A percentile compares a stretch with the other conserved stretches of the same genome.
Conservation (phyloP, 2,797 vertebrate genomes). For the Rhinogobio ventralis region DNA sequence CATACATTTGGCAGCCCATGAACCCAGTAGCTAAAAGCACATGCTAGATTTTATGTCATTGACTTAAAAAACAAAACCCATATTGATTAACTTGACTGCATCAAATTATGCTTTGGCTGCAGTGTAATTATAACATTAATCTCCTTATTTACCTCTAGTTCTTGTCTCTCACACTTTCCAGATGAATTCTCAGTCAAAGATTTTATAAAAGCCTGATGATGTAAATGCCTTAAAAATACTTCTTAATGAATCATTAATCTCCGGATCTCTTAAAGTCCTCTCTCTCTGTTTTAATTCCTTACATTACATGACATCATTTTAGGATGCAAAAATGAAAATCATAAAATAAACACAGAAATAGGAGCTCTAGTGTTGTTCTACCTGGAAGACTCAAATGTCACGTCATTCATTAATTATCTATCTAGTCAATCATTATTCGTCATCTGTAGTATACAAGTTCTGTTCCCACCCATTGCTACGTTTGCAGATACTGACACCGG, state of each 20-base stretch:
- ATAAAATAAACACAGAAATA: too few species aligned
- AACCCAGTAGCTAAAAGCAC: slow-evolving; percentile 57
- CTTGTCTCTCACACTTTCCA: background rate
- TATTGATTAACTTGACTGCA: slow-evolving; percentile 49
- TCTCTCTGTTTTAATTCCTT: background rate
- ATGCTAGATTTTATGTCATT: slow-evolving; percentile 48
- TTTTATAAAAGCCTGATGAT: slow-evolving; percentile 19
- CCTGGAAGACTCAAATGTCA: too few species aligned
- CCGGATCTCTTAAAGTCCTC: background rate
- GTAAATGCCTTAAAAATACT: background rate
- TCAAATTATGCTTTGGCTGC: slow-evolving; percentile 14
- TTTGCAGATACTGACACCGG: too few species aligned
- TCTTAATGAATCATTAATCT: background rate
- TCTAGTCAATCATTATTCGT: too few species aligned
- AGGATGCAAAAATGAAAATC: too few species aligned
- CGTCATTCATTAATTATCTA: too few species aligned
- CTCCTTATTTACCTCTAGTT: slow-evolving; percentile 28
- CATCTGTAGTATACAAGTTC: too few species aligned
- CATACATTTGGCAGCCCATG: slow-evolving; percentile 53
- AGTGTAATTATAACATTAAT: slow-evolving; percentile 42
- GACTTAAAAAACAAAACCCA: slow-evolving; percentile 52
- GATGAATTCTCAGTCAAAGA: slow-evolving; percentile 4
- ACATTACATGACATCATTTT: background rate
- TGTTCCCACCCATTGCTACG: too few species aligned
- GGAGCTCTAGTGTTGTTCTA: too few species aligned